Base-by-base conservation (phyloP, 2,888 invertebrate species). In the Apodemia hepburni region DNA sequence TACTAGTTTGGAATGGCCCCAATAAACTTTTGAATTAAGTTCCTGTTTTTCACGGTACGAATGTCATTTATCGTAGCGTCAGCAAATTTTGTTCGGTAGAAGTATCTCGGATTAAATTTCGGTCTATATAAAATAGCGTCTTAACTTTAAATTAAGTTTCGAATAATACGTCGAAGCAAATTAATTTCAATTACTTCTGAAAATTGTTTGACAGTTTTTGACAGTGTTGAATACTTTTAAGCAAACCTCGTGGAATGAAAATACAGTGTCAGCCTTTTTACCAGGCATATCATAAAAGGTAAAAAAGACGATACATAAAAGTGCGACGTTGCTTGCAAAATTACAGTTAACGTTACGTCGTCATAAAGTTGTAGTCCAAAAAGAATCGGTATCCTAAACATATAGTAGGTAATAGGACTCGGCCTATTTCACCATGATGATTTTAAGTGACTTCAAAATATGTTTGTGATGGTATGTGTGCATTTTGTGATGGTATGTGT, bases 11-110 rank as follows among this genome's bases (percentile, higher is more conserved):
- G 61, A 58, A 61, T 42, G 18, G 61, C 29, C 45, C 61, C 61
- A 61, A 61, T 58, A 61, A 61, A 61, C 61, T 61, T 61, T 47
- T 45, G 61, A 45, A 61, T 61, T 61, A 61, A 61, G 58, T 61
- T 61, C 58, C 42, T 58, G 58, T 58, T 61, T 61, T 61, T 61
- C 58, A 45, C 58, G 58, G 61, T 57, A 58, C 61, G 45, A 61
- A 38, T 18, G 59, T 45, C 42, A 59, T 61, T 58, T 58, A 47
- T 47, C 45, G 57, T 61, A 61, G 61, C 54, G 45, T 33, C 22
- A 27, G 29, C 57, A 58, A 47, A 42, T 54, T 22, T 51, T 45
- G 61, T 11, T 22, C 57, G 42, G 61, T 42, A 42, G 42, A 57
- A 51, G 49, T 17, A 60, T 61, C 18, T 29, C 8, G 61, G 45